Base-by-base conservation (phyloP, 2,797 vertebrate species). In the Tinamus major region DNA sequence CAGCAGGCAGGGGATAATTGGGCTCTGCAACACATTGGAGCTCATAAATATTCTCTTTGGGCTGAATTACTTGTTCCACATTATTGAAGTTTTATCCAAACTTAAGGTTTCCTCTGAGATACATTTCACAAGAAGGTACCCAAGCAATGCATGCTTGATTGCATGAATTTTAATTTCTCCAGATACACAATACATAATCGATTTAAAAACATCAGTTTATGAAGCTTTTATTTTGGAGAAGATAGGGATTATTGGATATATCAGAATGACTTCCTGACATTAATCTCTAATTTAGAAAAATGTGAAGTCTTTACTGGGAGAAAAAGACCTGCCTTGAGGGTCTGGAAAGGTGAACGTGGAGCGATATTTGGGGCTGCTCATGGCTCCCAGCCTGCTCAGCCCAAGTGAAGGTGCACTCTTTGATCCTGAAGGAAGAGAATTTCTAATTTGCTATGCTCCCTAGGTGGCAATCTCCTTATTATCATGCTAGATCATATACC, bases 341-440 rank as follows among this genome's bases (percentile, higher is more conserved):
- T 62, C 88, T 75, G 70, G 70, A 13, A 75, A 90, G 46, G 91
- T 26, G 39, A 79, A 75, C 15, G 51, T n/a, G 71, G 67, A 85
- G 42, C 16, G 39, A 18, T 94, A 74, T 94, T 94, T 71, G 87
- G 41, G 83, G 35, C 29, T 51, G 51, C 70, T 55, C 2, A 2
- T 64, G 10, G 64, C 76, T 90, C 87, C 62, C 62, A 89, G 29
- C 48, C 63, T 20, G 69, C 33, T 82, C 2, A 17, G 75, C 71
- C 59, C 55, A 74, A 79, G 46, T 85, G 67, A 95, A 75, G 51
- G 51, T 39, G 74, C 89, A 79, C 83, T 93, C 70, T 58, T 94
- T 88, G 77, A 93, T 87, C 87, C 74, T 82, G 46, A 89, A 94
- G 67, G 46, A 93, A 93, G 94, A 93, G 94, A 96, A 92, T 93